Conservation (phyloP, 2,888 invertebrate genomes). For the Nephrotoma flavescens region DNA sequence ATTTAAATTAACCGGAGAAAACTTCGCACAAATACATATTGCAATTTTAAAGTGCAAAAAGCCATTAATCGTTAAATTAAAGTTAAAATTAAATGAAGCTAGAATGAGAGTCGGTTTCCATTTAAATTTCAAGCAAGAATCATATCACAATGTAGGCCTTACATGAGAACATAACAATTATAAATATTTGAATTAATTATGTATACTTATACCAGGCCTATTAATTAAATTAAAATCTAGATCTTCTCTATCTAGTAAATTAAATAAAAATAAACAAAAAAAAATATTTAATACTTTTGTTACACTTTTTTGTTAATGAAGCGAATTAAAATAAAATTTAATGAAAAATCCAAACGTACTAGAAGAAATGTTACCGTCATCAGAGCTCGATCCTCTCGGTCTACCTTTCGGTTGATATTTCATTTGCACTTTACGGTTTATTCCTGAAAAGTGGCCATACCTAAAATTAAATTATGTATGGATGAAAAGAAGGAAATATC, state of each 20-base stretch:
- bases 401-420: conserved; percentile 95
- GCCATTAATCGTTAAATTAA: not conserved
- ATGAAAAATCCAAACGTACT: conserved; percentile 11
- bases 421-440: conserved; percentile 98
- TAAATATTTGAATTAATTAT: not conserved
- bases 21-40: not conserved
- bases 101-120: not conserved
- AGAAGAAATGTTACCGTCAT: conserved; percentile 60
- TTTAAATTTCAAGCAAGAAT: not conserved
- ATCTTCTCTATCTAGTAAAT: not conserved
- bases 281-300: not conserved
- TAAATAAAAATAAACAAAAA: not conserved
- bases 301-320: not conserved
- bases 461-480: conserved; percentile 32
- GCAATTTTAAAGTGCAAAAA: not conserved
- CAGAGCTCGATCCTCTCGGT: conserved; percentile 80
- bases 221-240: not conserved
- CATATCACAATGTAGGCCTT: not conserved
- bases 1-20: not conserved
- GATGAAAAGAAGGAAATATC: not conserved
- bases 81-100: not conserved
- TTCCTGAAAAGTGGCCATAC: conserved; percentile 99
- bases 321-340: not conserved
- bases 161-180: not conserved
- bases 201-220: not conserved